Evolutionary conservation across 2,888 invertebrate genomes (phyloP).

Genomic region (Fragum fragum): DNA sequence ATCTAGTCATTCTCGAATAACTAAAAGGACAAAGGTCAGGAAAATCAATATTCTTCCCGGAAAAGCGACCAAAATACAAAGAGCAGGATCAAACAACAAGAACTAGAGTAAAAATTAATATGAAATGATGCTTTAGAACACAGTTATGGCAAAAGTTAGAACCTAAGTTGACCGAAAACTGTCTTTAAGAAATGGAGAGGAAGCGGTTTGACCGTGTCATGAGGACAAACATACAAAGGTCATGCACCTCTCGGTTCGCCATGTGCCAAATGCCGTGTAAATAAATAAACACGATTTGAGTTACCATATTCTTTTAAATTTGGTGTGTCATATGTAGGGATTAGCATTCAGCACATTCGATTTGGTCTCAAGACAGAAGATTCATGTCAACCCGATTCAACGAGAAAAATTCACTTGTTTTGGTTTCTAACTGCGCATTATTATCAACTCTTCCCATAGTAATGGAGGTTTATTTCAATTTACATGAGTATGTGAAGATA

Average conservation of each 20-base stretch:
- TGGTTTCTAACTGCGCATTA: background rate
- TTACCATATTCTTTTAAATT: too few relatives aligned
- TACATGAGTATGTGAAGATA: too few relatives aligned
- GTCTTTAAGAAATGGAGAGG: background rate
- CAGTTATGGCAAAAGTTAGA: too few relatives aligned
- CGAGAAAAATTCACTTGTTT: constrained; percentile 6
- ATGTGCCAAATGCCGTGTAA: constrained; percentile 29
- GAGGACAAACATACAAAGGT: constrained; percentile 82
- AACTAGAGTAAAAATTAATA: too few relatives aligned
- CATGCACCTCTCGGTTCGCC: constrained; percentile 75
- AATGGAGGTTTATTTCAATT: too few relatives aligned
- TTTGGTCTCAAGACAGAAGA: too few relatives aligned
- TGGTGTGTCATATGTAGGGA: too few relatives aligned
- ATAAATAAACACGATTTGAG: background rate
- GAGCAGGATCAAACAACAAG: too few relatives aligned
- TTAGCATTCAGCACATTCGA: too few relatives aligned
- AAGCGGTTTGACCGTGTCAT: constrained; percentile 77
- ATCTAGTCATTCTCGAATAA: constrained; percentile 51
- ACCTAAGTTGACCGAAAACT: too few relatives aligned
- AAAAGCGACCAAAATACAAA: constrained; percentile 1
- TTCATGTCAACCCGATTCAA: background rate
- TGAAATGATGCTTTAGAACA: too few relatives aligned
- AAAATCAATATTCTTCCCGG: constrained; percentile 43
- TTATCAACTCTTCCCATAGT: too few relatives aligned
- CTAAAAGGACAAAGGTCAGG: constrained; percentile 80